Conservation (phyloP, 23 tunicate species). For the Trididemnum nubilum region DNA sequence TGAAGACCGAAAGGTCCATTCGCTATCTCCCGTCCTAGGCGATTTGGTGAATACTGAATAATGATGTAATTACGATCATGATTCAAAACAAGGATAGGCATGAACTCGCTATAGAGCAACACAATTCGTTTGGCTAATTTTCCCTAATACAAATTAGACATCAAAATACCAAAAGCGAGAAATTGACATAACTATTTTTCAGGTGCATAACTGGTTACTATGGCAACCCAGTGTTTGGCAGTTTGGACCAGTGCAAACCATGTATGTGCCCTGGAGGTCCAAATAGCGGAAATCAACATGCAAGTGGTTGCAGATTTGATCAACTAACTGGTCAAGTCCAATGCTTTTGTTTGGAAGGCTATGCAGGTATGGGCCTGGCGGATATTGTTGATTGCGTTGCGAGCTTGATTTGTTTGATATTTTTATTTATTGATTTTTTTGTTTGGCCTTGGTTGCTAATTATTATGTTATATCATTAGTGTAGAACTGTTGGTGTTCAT, state of each 20-base stretch:
- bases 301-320: constrained; percentile 79
- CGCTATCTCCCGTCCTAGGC: no score
- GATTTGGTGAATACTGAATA: background rate
- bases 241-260: constrained; percentile 84
- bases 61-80: no score
- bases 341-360: constrained; percentile 78
- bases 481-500: no score
- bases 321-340: constrained; percentile 57
- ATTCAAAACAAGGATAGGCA: no score
- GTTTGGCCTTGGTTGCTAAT: background rate
- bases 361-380: constrained; percentile 65
- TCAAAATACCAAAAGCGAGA: no score
- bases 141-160: no score
- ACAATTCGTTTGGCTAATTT: no score
- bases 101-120: no score
- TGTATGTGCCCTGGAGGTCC: constrained; percentile 99
- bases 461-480: no score
- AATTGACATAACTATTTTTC: constrained; percentile 9
- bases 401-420: background rate
- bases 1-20: no score
- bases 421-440: no score
- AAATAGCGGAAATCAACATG: constrained; percentile 69
- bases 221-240: constrained; percentile 85
- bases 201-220: constrained; percentile 92
- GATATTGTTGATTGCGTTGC: no score